Evolutionary conservation across 1,140 invertebrate species (phyloP).

Genomic region (Calephelis nemesis): DNA sequence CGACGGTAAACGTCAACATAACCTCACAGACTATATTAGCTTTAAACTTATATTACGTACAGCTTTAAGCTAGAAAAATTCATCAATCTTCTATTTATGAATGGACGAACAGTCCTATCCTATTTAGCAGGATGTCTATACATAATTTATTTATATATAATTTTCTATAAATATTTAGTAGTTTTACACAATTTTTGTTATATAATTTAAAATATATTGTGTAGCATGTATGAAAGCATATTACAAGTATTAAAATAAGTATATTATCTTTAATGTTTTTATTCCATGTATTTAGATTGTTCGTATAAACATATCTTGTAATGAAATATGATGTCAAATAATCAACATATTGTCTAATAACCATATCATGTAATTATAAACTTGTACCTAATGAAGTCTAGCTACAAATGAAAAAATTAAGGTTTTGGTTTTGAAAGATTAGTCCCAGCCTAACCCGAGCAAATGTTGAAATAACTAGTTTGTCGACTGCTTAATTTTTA

Average conservation of each 20-base stretch:
- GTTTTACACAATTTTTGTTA: constrained; percentile 70
- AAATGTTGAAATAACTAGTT: neutral
- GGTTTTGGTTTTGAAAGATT: neutral
- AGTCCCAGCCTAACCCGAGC: no score
- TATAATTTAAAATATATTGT: constrained; percentile 59
- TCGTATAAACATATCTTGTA: constrained; percentile 20
- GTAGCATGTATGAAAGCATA: constrained; percentile 52
- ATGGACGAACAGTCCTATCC: constrained; percentile 47
- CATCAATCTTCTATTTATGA: constrained; percentile 63
- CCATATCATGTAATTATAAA: constrained; percentile 31
- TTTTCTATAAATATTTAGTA: constrained; percentile 74
- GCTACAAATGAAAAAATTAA: neutral
- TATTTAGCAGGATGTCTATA: constrained; percentile 67
- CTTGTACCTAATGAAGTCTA: neutral
- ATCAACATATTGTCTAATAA: constrained; percentile 33
- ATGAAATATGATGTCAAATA: constrained; percentile 23
- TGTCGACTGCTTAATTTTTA: no score
- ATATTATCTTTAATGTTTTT: constrained; percentile 30
- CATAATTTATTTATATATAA: constrained; percentile 63
- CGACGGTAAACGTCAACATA: constrained; percentile 59
- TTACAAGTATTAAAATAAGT: constrained; percentile 46
- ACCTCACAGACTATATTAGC: constrained; percentile 77
- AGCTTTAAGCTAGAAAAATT: constrained; percentile 75
- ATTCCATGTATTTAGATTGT: constrained; percentile 25
- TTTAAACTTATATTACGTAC: constrained; percentile 75